Percentiles rank a stretch among this genome's conserved stretches.
Conservation (phyloP, 1,140 invertebrate genomes). For the Trichogramma pretiosum region DNA sequence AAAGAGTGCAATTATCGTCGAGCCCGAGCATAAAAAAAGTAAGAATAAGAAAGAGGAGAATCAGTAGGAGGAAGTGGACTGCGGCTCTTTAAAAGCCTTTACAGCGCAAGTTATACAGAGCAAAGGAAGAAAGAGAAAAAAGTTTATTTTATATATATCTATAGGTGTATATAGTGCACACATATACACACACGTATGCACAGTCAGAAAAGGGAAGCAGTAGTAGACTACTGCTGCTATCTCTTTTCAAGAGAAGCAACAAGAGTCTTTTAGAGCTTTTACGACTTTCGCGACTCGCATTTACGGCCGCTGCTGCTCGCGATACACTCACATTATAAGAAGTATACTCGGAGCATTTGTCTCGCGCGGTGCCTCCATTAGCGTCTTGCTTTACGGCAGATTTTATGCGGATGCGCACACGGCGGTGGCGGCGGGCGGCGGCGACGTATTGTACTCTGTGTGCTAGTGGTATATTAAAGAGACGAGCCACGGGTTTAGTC, state of each 20-base stretch:
- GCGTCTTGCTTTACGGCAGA: constrained; percentile 7
- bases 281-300: constrained; percentile 31
- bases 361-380: constrained; percentile 13
- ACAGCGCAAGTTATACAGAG: not conserved
- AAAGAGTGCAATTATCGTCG: constrained; percentile 13
- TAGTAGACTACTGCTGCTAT: too few species aligned
- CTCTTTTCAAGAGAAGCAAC: constrained; percentile 7
- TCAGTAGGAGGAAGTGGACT: constrained; percentile 5
- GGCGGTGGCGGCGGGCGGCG: constrained; percentile 2
- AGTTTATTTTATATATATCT: too few species aligned
- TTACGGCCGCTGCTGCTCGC: too few species aligned
- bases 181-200: too few species aligned
- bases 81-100: constrained; percentile 16
- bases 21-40: constrained; percentile 1
- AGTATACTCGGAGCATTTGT: constrained; percentile 11
- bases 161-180: too few species aligned
- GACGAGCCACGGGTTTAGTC: constrained; percentile 4
- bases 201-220: too few species aligned
- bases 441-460: too few species aligned
- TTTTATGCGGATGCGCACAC: constrained; percentile 14
- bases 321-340: too few species aligned
- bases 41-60: not conserved
- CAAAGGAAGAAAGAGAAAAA: not conserved
- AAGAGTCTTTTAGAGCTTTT: constrained; percentile 33
- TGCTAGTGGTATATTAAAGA: too few species aligned